Percentiles rank a stretch among this genome's conserved stretches.
These are phyloP conservation scores for Suricata suricatta DNA, from an alignment of 2,113 vertebrate species.

Conservation along the genomic window DNA sequence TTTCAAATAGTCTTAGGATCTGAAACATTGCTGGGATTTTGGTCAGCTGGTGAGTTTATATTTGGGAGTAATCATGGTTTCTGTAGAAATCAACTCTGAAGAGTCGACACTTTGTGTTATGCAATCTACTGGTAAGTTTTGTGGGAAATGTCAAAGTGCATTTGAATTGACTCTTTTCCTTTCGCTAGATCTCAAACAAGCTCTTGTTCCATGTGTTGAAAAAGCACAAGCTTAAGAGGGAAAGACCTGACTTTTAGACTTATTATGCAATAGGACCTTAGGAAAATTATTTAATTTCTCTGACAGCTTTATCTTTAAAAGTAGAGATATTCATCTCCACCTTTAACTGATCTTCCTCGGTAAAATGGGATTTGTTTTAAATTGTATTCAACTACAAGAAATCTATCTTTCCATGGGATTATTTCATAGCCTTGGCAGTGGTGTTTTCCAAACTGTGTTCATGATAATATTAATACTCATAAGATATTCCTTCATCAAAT, in stretches of 20 bases:
- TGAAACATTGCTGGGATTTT: neutral
- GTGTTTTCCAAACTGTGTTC: neutral
- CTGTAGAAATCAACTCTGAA: neutral
- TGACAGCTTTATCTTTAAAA: conserved; percentile 10
- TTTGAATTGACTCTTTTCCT: neutral
- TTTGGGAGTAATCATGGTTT: neutral
- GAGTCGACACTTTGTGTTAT: neutral
- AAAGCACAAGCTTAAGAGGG: neutral
- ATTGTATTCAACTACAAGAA: neutral
- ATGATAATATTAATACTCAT: neutral
- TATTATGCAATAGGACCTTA: neutral
- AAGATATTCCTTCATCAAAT: neutral
- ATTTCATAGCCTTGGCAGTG: neutral
- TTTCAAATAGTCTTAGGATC: neutral
- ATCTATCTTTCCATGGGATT: neutral
- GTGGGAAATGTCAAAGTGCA: neutral
- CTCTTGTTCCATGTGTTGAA: neutral
- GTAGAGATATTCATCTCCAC: neutral
- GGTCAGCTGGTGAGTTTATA: neutral
- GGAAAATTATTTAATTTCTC: neutral
- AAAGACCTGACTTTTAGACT: neutral
- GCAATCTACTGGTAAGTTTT: neutral
- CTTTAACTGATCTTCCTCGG: neutral
- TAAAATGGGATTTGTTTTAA: neutral
- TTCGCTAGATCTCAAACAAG: neutral